Conservation (phyloP, 2,113 vertebrate genomes). For the Calypte anna region DNA sequence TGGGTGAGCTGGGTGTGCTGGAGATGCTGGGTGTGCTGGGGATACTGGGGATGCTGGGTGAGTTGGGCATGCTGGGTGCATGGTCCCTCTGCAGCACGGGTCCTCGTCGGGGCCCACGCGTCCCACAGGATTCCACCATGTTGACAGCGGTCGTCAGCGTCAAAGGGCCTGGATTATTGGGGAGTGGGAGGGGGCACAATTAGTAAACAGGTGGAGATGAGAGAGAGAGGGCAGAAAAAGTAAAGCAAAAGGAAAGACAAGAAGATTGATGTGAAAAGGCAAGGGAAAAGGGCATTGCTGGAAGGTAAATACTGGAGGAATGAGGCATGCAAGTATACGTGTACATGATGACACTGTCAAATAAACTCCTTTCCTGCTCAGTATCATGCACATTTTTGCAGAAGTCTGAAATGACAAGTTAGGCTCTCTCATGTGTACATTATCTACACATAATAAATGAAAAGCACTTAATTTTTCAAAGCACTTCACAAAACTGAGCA, state of each 20-base stretch:
- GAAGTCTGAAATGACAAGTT: not conserved
- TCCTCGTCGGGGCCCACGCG: slow-evolving; percentile 67
- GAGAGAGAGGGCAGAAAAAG: not conserved
- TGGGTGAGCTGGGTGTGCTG: too few species aligned
- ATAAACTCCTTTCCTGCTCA: slow-evolving; percentile 8
- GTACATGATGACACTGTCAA: not conserved
- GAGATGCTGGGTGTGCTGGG: too few species aligned
- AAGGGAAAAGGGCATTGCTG: not conserved
- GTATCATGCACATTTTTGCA: not conserved
- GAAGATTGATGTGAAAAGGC: not conserved
- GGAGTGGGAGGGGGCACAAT: slow-evolving; percentile 79
- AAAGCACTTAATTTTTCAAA: not conserved
- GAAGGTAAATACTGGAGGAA: not conserved
- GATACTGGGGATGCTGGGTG: too few species aligned
- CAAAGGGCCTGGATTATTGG: slow-evolving; percentile 77
- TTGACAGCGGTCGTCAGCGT: slow-evolving; percentile 69
- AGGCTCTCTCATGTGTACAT: not conserved
- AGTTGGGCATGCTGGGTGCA: too few species aligned
- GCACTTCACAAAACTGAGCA: not conserved
- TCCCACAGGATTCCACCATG: slow-evolving; percentile 74
- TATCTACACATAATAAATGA: not conserved
- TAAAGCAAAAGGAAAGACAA: not conserved
- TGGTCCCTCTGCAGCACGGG: slow-evolving; percentile 58
- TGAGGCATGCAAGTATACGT: not conserved
- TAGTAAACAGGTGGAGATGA: slow-evolving; percentile 48